Percentiles rank a stretch among this genome's conserved stretches.
These are phyloP conservation scores for Oscarella lobularis DNA, from an alignment of 37 sponge, comb jelly and placozoan species.

Conservation along the genomic window DNA sequence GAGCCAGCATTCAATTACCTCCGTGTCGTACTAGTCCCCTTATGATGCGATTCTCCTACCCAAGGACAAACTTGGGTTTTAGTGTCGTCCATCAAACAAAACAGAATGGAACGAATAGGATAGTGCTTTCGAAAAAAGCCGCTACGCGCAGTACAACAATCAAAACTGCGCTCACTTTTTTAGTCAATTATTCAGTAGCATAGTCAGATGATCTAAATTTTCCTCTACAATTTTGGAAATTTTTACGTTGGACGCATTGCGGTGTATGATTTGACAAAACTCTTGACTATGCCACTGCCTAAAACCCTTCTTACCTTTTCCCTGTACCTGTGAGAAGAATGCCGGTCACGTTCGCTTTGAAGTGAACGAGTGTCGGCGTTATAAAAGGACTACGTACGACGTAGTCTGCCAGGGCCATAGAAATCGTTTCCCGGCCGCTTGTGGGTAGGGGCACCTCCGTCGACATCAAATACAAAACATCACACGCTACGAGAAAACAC, in stretches of 20 bases:
- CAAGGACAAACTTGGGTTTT: conserved; percentile 20
- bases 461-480: not conserved
- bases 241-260: too few relatives aligned
- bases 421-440: not conserved
- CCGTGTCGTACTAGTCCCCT: too few relatives aligned
- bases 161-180: too few relatives aligned
- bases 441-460: not conserved
- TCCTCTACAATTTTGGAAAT: too few relatives aligned
- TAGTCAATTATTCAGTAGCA: too few relatives aligned
- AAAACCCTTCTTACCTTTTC: not conserved
- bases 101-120: conserved; percentile 32
- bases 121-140: conserved; percentile 42
- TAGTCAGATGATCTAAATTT: too few relatives aligned
- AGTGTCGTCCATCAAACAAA: conserved; percentile 45
- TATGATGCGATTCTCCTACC: not conserved
- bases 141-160: conserved; percentile 11
- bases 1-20: too few relatives aligned
- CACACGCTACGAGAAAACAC: too few relatives aligned
- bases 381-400: not conserved
- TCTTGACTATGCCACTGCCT: not conserved
- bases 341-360: not conserved
- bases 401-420: not conserved
- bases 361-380: not conserved
- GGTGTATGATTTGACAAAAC: too few relatives aligned
- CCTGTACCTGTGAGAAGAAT: not conserved